Evolutionary conservation across 2,888 invertebrate genomes (phyloP).

Genomic region (Tryphoninae sp.): DNA sequence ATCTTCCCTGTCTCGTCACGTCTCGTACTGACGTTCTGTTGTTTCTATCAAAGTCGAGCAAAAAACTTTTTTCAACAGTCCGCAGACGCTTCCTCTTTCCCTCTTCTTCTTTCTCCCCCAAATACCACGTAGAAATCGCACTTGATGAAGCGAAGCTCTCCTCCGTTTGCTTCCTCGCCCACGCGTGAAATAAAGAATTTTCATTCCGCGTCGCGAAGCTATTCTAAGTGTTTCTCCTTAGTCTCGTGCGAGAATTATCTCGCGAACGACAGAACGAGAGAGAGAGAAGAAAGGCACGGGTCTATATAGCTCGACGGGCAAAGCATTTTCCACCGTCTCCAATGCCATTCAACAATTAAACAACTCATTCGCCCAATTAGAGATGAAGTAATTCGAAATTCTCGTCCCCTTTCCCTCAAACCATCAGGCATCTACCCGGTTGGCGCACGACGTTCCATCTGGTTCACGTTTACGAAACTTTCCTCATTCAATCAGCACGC

Average conservation of each 20-base stretch:
- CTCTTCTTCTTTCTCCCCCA: neutral
- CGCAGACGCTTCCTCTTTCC: neutral
- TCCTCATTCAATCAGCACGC: constrained; percentile 60
- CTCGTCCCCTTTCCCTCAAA: constrained; percentile 19
- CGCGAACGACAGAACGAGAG: neutral
- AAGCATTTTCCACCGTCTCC: constrained; percentile 8
- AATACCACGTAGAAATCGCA: constrained; percentile 4
- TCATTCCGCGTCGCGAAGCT: constrained; percentile 13
- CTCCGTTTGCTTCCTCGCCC: neutral
- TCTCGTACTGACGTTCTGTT: constrained; percentile 8
- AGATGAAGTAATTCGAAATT: constrained; percentile 58
- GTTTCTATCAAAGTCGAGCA: constrained; percentile 22
- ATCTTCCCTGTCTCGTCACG: constrained; percentile 15
- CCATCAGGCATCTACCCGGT: constrained; percentile 12
- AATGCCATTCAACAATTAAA: constrained; percentile 60
- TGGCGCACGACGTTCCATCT: constrained; percentile 15
- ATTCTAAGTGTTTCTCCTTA: constrained; percentile 5
- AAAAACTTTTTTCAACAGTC: constrained; percentile 21
- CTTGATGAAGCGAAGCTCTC: neutral
- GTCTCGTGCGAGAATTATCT: neutral
- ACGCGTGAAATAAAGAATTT: constrained; percentile 44
- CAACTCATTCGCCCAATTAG: constrained; percentile 61
- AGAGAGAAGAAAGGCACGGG: neutral
- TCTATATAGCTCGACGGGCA: neutral
- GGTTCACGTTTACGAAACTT: constrained; percentile 58